These are phyloP conservation scores for Muntiacus reevesi DNA, from an alignment of 2,113 vertebrate species.

Conservation along the genomic window DNA sequence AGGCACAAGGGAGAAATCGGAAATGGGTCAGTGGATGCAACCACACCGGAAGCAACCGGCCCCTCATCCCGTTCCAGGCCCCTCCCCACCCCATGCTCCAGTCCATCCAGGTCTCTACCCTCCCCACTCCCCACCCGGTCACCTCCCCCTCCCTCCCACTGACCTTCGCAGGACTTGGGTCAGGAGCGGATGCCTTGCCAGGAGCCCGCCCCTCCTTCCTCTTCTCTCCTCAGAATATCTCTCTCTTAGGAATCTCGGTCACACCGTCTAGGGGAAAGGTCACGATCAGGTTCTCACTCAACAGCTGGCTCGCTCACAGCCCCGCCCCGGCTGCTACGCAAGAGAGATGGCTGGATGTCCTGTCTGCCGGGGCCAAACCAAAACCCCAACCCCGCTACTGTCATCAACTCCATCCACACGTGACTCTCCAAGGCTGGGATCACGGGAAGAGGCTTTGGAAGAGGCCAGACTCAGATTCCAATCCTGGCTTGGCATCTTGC, in stretches of 20 bases:
- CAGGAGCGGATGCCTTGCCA: slow-evolving; percentile 44
- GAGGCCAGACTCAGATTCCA: neutral
- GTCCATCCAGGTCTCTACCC: too few species aligned
- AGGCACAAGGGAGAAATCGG: neutral
- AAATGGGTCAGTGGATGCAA: neutral
- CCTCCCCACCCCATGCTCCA: neutral
- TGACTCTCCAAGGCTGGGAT: neutral
- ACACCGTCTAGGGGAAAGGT: slow-evolving; percentile 46
- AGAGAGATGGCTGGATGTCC: neutral
- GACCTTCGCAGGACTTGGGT: slow-evolving; percentile 58
- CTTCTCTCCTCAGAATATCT: slow-evolving; percentile 8
- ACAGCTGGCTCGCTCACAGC: neutral
- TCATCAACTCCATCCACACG: neutral
- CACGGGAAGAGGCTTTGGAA: neutral
- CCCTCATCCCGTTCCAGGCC: neutral
- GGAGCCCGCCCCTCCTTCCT: slow-evolving; percentile 66
- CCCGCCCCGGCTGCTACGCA: neutral
- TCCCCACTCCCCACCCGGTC: neutral
- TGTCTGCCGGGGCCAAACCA: neutral
- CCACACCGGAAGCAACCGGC: rapidly evolving
- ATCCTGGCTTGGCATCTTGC: neutral
- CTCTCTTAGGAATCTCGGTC: slow-evolving; percentile 13
- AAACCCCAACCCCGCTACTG: neutral
- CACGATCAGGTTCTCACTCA: neutral
- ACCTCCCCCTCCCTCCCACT: neutral